These are phyloP conservation scores for Galeopsomyia nigrocyanea DNA, from an alignment of 2,888 invertebrate genomes.

Conservation along the genomic window DNA sequence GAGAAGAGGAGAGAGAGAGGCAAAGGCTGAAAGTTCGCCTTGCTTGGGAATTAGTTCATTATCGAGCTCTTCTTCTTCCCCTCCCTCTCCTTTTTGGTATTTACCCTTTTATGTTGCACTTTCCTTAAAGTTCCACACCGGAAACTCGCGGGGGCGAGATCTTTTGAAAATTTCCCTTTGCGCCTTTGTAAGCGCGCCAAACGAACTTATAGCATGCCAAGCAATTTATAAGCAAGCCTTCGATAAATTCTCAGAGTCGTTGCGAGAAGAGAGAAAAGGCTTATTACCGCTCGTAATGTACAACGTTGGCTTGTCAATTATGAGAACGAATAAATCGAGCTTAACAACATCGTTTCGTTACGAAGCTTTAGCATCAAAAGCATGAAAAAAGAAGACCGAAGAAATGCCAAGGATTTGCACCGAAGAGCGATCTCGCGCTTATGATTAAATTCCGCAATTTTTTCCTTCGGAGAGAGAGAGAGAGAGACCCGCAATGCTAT, in stretches of 20 bases:
- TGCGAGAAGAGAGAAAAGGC: slow-evolving; percentile 15
- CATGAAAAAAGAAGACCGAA: neutral
- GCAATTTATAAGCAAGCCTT: too few relatives aligned
- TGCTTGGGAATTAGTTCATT: slow-evolving; percentile 30
- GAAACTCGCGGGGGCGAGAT: too few relatives aligned
- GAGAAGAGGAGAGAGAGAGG: too few relatives aligned
- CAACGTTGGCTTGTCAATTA: slow-evolving; percentile 35
- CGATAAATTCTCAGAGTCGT: too few relatives aligned
- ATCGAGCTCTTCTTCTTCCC: neutral
- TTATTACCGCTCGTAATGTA: slow-evolving; percentile 38
- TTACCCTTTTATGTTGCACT: slow-evolving; percentile 9
- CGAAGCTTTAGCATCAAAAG: neutral
- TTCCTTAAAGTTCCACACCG: slow-evolving; percentile 10
- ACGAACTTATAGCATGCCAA: too few relatives aligned
- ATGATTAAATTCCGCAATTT: neutral
- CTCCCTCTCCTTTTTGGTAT: neutral
- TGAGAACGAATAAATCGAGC: slow-evolving; percentile 22
- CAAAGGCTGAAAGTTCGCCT: slow-evolving; percentile 15
- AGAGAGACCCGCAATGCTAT: neutral
- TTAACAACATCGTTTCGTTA: slow-evolving; percentile 17
- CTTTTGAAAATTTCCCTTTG: too few relatives aligned
- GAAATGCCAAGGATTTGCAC: neutral
- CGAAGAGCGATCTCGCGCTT: neutral
- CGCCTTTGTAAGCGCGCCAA: too few relatives aligned
- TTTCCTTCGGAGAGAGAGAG: neutral